phyloP scores from a whole-genome alignment of 2,888 invertebrate species.

The Nephrotoma appendiculata region DNA sequence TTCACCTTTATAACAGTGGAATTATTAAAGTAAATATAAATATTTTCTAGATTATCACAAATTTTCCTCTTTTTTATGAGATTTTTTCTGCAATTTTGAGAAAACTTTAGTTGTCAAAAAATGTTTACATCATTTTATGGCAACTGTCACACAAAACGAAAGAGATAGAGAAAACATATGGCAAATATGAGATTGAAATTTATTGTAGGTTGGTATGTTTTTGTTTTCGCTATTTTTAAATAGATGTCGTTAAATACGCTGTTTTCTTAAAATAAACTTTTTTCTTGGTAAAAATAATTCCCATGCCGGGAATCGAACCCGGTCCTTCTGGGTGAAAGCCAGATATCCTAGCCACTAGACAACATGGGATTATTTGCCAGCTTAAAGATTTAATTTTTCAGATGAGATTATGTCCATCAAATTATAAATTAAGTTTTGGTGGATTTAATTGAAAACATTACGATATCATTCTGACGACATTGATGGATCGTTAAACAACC shows the following conservation, averaged over 20 bases:
- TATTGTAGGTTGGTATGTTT: background rate
- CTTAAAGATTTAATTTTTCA: too few relatives aligned
- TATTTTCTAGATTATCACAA: background rate
- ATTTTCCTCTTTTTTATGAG: background rate
- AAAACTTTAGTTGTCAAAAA: background rate
- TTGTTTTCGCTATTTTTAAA: background rate
- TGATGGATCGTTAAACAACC: too few relatives aligned
- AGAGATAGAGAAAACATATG: background rate
- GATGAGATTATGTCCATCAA: too few relatives aligned
- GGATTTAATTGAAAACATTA: too few relatives aligned
- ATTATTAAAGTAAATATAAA: background rate
- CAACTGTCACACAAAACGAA: background rate
- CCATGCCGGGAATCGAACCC: constrained; percentile 7
- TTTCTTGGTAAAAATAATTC: background rate
- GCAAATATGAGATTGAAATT: background rate
- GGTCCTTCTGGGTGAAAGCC: constrained; percentile 6
- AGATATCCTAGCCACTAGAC: constrained; percentile 7
- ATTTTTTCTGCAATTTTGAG: background rate
- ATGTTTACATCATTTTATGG: background rate
- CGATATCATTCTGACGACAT: too few relatives aligned
- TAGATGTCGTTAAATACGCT: background rate
- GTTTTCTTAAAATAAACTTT: too few relatives aligned
- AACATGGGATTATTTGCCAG: constrained; percentile 7
- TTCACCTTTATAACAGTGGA: background rate
- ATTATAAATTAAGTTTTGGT: too few relatives aligned